Evolutionary conservation across 2,113 vertebrate species (phyloP).

Genomic region (Grammomys dolichurus): DNA sequence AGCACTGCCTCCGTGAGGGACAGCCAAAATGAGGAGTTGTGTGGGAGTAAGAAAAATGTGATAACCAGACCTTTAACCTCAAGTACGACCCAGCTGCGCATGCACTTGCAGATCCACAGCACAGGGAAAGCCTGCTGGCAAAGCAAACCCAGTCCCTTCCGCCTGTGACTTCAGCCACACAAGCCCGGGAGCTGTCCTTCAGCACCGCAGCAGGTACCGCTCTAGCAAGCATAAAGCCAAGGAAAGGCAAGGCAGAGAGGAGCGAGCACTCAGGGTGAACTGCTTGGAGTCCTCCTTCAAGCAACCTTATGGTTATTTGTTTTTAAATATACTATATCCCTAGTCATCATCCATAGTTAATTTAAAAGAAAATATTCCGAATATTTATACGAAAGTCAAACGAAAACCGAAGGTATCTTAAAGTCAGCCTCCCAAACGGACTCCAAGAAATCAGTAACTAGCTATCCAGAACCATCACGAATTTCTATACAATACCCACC

Average conservation of each 20-base stretch:
- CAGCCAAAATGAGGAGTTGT: constrained; percentile 71
- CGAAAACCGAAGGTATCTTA: constrained; percentile 53
- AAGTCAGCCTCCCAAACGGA: constrained; percentile 36
- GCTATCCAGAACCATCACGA: neutral
- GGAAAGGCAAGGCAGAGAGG: neutral
- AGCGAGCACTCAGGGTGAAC: neutral
- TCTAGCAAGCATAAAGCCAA: neutral
- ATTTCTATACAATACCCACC: constrained; percentile 30
- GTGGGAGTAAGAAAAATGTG: constrained; percentile 73
- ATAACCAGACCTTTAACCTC: constrained; percentile 71
- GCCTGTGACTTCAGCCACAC: neutral
- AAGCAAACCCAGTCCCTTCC: constrained; percentile 6
- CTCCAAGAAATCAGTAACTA: constrained; percentile 49
- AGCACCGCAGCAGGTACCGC: constrained; percentile 70
- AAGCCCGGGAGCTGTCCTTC: constrained; percentile 76
- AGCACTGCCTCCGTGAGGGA: constrained; percentile 52
- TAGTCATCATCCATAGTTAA: constrained; percentile 30
- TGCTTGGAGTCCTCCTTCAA: neutral
- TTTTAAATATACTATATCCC: constrained; percentile 10
- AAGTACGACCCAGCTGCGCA: constrained; percentile 60
- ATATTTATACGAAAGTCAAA: constrained; percentile 51
- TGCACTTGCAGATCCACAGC: constrained; percentile 11
- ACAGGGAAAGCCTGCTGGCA: constrained; percentile 29
- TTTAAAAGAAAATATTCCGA: constrained; percentile 55
- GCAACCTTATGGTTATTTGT: neutral